A percentile compares a stretch with the other conserved stretches of the same genome.
phyloP scores from a whole-genome alignment of 2,113 vertebrate species.

The Labrus mixtus region DNA sequence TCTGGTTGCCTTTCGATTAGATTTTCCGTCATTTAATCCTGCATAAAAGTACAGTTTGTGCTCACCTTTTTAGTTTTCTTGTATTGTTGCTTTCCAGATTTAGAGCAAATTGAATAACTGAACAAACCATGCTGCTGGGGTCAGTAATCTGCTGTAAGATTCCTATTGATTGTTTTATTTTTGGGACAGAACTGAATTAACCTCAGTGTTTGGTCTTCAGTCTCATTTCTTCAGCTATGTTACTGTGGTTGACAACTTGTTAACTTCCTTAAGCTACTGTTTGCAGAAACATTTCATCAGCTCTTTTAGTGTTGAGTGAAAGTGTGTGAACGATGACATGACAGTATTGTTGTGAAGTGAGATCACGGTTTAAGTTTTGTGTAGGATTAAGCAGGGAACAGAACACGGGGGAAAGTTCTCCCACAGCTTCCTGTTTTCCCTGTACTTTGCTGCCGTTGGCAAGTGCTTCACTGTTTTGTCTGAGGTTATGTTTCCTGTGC shows the following conservation, averaged over 20 bases:
- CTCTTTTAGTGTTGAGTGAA: slow-evolving; percentile 1
- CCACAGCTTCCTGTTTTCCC: slow-evolving; percentile 77
- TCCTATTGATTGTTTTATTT: background rate
- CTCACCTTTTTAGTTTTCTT: background rate
- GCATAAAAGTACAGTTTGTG: background rate
- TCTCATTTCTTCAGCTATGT: background rate
- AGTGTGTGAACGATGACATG: background rate
- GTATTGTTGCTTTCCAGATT: background rate
- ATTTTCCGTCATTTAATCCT: slow-evolving; percentile 1
- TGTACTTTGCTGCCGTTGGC: slow-evolving; percentile 43
- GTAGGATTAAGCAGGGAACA: slow-evolving; percentile 32
- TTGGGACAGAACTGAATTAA: background rate
- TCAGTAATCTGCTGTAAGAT: background rate
- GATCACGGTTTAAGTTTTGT: slow-evolving; percentile 6
- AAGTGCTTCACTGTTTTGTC: slow-evolving; percentile 49
- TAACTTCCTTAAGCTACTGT: background rate
- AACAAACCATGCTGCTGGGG: background rate
- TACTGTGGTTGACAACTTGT: background rate
- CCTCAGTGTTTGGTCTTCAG: background rate
- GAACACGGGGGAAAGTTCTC: slow-evolving; percentile 67
- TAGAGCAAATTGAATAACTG: too few species aligned
- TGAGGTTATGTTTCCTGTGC: slow-evolving; percentile 60
- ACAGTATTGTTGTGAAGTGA: background rate
- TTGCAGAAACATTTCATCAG: background rate
- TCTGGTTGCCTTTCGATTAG: too few species aligned